Conservation (phyloP, 2,797 vertebrate species). For the Tapirus indicus region DNA sequence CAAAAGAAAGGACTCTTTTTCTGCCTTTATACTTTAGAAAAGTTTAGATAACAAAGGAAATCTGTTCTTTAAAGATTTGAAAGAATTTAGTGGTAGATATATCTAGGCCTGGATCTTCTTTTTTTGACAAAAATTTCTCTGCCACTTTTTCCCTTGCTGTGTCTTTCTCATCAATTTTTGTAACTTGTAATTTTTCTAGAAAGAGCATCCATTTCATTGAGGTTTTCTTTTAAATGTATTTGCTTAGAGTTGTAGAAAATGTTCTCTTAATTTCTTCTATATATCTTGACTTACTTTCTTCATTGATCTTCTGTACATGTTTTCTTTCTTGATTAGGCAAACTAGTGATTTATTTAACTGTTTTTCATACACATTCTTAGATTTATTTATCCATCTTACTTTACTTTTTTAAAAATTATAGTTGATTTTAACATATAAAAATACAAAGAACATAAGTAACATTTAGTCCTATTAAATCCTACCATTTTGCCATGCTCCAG, state of each 20-base stretch:
- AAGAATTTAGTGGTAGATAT: neutral
- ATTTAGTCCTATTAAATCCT: constrained; percentile 16
- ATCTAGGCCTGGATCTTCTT: neutral
- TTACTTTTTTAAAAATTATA: neutral
- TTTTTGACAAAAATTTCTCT: neutral
- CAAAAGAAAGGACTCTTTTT: neutral
- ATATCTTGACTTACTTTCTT: neutral
- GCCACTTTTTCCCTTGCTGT: neutral
- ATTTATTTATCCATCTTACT: neutral
- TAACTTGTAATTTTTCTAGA: constrained; percentile 28
- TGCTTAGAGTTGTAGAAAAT: neutral
- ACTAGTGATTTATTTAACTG: neutral
- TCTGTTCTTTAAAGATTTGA: neutral
- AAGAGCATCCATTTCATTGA: neutral
- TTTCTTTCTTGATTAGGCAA: neutral
- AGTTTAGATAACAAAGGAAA: neutral
- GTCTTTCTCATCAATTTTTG: neutral
- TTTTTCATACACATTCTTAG: neutral
- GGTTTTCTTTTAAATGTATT: neutral
- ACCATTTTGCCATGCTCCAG: neutral
- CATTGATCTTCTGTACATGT: neutral
- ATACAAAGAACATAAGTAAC: neutral
- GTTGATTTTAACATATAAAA: neutral
- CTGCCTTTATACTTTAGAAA: neutral
- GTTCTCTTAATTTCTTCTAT: constrained; percentile 5